A percentile compares a stretch with the other conserved stretches of the same genome.
Evolutionary conservation across 2,113 vertebrate genomes (phyloP).

Genomic region (Neogale vison): DNA sequence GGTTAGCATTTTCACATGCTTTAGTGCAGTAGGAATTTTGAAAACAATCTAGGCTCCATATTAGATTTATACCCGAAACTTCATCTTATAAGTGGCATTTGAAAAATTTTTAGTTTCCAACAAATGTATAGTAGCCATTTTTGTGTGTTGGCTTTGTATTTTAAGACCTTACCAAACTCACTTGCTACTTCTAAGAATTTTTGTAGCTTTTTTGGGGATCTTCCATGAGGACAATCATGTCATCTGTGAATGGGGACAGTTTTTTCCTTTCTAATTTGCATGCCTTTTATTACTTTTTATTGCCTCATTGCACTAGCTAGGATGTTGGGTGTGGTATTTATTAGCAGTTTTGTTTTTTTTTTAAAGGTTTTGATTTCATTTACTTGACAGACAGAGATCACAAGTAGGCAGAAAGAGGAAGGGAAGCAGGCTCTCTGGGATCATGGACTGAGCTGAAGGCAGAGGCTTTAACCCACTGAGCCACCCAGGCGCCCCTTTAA

Average conservation of each 20-base stretch:
- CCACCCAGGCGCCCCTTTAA: not conserved
- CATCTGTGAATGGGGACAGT: not conserved
- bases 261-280: not conserved
- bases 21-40: not conserved
- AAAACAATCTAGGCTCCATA: not conserved
- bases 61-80: not conserved
- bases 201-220: not conserved
- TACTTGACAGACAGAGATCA: no score
- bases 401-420: no score
- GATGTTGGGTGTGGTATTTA: not conserved
- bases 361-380: no score
- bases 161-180: not conserved
- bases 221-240: not conserved
- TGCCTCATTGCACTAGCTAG: not conserved
- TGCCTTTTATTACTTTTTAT: slow-evolving; percentile 15
- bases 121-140: not conserved
- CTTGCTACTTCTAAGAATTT: not conserved
- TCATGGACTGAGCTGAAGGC: no score
- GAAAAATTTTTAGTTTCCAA: not conserved
- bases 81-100: not conserved
- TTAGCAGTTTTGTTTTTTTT: not conserved
- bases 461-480: no score
- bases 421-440: no score
- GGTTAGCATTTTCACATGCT: not conserved
- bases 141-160: not conserved